phyloP scores from a whole-genome alignment of 2,113 vertebrate genomes.

The Fregata magnificens region DNA sequence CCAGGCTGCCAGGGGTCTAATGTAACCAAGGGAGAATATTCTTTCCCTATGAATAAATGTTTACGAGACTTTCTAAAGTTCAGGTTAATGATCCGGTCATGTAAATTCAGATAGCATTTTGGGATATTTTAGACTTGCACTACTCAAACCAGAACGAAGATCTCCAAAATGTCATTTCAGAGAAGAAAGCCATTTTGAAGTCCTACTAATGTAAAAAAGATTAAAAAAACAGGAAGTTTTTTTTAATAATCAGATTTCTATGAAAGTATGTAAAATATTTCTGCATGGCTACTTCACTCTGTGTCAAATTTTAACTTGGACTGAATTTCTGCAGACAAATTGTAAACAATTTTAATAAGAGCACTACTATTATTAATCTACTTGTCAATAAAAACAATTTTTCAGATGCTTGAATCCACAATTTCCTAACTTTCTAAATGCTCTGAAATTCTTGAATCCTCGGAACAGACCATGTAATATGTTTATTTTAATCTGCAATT shows the following conservation, averaged over 20 bases:
- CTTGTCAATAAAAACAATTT: slow-evolving; percentile 24
- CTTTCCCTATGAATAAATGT: neutral
- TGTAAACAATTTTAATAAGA: neutral
- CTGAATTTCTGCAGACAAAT: neutral
- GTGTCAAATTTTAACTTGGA: neutral
- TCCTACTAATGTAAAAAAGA: neutral
- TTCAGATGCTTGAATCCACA: slow-evolving; percentile 19
- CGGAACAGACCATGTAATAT: neutral
- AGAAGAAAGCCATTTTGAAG: neutral
- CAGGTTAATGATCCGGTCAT: neutral
- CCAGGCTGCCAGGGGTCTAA: neutral
- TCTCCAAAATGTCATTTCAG: neutral
- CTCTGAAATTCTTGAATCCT: neutral
- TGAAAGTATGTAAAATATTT: neutral
- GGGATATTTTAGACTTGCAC: neutral
- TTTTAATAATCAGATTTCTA: neutral
- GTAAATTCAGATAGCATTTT: neutral
- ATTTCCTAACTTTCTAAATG: slow-evolving; percentile 25
- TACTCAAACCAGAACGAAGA: neutral
- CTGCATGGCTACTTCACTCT: neutral
- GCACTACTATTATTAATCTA: neutral
- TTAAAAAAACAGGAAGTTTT: neutral
- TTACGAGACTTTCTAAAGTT: neutral
- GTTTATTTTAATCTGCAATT: neutral
- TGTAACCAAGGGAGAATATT: neutral